These are phyloP conservation scores for Listronotus bonariensis DNA, from an alignment of 1,140 invertebrate species.

Conservation along the genomic window DNA sequence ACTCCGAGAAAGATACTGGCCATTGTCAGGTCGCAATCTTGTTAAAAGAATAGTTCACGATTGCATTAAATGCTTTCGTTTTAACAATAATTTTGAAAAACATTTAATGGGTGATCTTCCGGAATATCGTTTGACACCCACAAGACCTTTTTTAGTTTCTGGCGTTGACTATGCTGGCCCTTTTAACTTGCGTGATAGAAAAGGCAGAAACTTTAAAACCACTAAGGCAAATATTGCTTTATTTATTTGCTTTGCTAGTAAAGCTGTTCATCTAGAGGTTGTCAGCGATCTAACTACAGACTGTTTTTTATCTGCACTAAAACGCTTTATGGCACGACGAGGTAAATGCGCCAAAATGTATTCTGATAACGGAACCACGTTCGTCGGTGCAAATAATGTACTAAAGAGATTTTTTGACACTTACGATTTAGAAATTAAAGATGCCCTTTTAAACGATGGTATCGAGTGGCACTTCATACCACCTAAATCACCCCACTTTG, in stretches of 20 bases:
- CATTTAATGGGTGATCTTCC: conserved; percentile 26
- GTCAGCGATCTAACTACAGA: too few relatives aligned
- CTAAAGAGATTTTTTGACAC: too few relatives aligned
- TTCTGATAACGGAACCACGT: conserved; percentile 17
- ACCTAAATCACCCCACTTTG: conserved; percentile 15
- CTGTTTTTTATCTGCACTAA: conserved; percentile 43
- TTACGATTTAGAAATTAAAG: too few relatives aligned
- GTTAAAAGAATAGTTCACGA: too few relatives aligned
- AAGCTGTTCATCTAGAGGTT: conserved; percentile 50
- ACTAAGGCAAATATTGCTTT: conserved; percentile 23
- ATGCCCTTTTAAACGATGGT: too few relatives aligned
- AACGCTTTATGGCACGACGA: too few relatives aligned
- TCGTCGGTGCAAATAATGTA: too few relatives aligned
- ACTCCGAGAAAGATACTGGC: too few relatives aligned
- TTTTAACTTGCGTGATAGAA: conserved; percentile 20
- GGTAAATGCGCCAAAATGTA: conserved; percentile 18
- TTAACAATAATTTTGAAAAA: too few relatives aligned
- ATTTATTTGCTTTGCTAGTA: conserved; percentile 32
- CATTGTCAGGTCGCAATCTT: too few relatives aligned
- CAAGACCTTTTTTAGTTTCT: too few relatives aligned
- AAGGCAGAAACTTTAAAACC: conserved; percentile 16
- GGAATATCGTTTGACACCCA: background rate
- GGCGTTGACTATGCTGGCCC: conserved; percentile 23
- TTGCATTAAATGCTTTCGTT: too few relatives aligned
- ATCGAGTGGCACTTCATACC: conserved; percentile 28